A percentile compares a stretch with the other conserved stretches of the same genome.
phyloP scores from a whole-genome alignment of 1,140 invertebrate species.

The Oncopeltus fasciatus region DNA sequence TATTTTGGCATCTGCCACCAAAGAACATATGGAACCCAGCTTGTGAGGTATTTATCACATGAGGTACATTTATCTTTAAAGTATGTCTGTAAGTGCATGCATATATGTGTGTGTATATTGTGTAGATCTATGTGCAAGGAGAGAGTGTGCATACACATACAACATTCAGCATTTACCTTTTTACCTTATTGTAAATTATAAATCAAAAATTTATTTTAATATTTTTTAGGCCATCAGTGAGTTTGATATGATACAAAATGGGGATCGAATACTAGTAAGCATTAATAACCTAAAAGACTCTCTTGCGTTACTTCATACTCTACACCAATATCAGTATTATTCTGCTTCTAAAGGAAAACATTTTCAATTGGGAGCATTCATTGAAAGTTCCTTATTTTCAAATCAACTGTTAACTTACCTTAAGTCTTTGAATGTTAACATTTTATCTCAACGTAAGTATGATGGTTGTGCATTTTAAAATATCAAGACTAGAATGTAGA shows the following conservation, averaged over 20 bases:
- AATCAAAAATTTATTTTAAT: not conserved
- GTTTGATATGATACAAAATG: constrained; percentile 71
- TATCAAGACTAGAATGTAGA: too few species aligned
- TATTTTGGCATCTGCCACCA: constrained; percentile 58
- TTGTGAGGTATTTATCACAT: constrained; percentile 56
- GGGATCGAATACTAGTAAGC: constrained; percentile 70
- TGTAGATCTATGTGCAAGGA: too few species aligned
- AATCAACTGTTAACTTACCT: too few species aligned
- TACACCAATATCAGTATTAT: constrained; percentile 73
- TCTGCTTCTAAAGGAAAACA: constrained; percentile 53
- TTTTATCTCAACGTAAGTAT: too few species aligned
- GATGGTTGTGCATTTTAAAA: too few species aligned
- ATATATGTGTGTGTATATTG: too few species aligned
- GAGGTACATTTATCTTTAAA: too few species aligned
- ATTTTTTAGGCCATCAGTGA: constrained; percentile 54
- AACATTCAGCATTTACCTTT: too few species aligned
- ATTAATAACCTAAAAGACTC: constrained; percentile 72
- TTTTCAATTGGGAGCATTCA: constrained; percentile 54
- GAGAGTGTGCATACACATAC: too few species aligned
- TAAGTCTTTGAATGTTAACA: too few species aligned
- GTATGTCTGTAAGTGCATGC: too few species aligned
- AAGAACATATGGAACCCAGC: constrained; percentile 68
- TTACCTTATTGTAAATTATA: too few species aligned
- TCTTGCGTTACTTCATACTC: constrained; percentile 61
- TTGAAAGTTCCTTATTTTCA: constrained; percentile 48